Base-by-base conservation (phyloP, 2,797 vertebrate species). In the Caiman crocodilus region DNA sequence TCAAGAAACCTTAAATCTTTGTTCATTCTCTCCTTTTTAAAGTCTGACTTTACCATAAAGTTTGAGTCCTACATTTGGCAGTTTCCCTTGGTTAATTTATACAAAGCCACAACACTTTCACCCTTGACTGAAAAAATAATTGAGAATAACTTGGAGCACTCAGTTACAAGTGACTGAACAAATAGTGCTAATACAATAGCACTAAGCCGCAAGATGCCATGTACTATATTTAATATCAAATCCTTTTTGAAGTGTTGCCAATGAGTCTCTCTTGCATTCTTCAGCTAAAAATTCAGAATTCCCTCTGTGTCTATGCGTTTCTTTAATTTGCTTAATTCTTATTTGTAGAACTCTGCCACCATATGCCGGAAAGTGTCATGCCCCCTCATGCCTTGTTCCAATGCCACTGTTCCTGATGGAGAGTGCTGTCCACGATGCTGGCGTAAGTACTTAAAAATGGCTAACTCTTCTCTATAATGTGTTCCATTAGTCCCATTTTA, bases 381-480 rank as follows among this genome's bases (percentile, higher is more conserved):
- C 83, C 99, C 99, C 83, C 98, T 99, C 84, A 98, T 99, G 97
- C 99, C 99, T 75, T 99, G 99, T 87, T 98, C 98, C 86, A 99
- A 99, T 4, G 99, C 99, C 96, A 99, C 99, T 0, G 98, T 99
- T 89, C 99, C 99, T 1, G 99, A 99, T 8, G 99, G 99, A 85
- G 99, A 99, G 96, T 99, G 99, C 98, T 99, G 99, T 96, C 99
- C 99, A 26, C 98, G 99, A 85, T 99, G 99, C 85, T 98, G 98
- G 98, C 98, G 99, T 99, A 98, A 98, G 99, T 98, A 78, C 50
- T 90, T 85, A 21, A 56, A 82, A 60, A 61, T 23, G 4, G 21
- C 13, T 63, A 14, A 30, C 14, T 1, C 5, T 81, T 92, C 64
- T 76, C 7, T 4, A 75, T 16, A 55, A 55, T 64, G 42, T 25